phyloP scores from a whole-genome alignment of 2,113 vertebrate species.

The Oncorhynchus nerka region DNA sequence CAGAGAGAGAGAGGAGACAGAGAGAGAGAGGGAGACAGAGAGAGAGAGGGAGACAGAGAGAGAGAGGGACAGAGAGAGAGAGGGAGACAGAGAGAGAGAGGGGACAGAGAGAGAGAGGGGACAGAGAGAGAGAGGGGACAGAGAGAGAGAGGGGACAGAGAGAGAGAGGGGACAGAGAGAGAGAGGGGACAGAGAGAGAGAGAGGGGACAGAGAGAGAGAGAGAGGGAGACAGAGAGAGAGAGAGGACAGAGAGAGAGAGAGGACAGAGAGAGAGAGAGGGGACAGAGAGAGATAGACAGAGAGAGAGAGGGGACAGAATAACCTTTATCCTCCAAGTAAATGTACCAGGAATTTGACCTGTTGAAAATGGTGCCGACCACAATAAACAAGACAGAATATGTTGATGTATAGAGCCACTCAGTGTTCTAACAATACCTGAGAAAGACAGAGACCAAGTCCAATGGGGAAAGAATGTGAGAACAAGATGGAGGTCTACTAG shows the following conservation, averaged over 20 bases:
- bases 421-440: background rate
- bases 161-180: no score
- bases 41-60: slow-evolving; percentile 27
- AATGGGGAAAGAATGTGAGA: background rate
- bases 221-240: no score
- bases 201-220: no score
- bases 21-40: slow-evolving; percentile 32
- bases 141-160: background rate
- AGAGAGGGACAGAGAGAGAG: slow-evolving; percentile 30
- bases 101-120: background rate
- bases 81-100: background rate
- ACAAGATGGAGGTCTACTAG: no score
- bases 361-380: no score
- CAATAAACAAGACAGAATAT: no score
- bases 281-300: slow-evolving; percentile 23
- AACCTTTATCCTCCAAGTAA: no score
- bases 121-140: background rate
- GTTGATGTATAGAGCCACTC: no score
- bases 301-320: slow-evolving; percentile 12
- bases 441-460: background rate
- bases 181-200: no score
- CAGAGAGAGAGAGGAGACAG: background rate
- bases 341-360: no score
- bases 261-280: slow-evolving; percentile 33
- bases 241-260: slow-evolving; percentile 25